phyloP scores from a whole-genome alignment of 2,888 invertebrate genomes.

The Oscheius myriophilus region DNA sequence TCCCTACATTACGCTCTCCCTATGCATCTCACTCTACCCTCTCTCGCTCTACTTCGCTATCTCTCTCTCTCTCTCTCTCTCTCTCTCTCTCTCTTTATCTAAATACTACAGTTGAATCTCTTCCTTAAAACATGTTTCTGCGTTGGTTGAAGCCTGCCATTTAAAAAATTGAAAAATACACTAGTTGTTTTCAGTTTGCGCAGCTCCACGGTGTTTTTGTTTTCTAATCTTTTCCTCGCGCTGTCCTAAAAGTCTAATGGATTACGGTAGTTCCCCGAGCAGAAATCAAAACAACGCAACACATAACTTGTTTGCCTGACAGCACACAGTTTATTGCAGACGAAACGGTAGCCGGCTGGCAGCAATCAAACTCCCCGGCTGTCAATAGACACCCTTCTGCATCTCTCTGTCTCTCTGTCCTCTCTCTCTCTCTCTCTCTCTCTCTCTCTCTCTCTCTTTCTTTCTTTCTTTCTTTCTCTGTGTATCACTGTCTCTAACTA shows the following conservation, averaged over 20 bases:
- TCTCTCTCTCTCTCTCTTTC: too few species aligned
- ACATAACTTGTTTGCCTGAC: too few species aligned
- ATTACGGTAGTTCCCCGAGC: neutral
- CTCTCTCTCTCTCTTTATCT: conserved; percentile 7
- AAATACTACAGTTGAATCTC: neutral
- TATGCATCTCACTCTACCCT: too few species aligned
- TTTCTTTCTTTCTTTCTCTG: too few species aligned
- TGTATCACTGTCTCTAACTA: too few species aligned
- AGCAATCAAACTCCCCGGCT: neutral
- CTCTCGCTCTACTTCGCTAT: neutral
- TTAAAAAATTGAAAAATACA: too few species aligned
- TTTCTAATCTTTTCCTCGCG: neutral
- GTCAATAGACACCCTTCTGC: neutral
- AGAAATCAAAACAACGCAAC: too few species aligned
- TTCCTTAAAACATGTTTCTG: neutral
- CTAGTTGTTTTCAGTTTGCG: neutral
- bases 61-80: conserved; percentile 13
- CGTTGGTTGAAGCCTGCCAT: too few species aligned
- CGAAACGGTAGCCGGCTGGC: conserved; percentile 1
- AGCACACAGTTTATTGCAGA: neutral
- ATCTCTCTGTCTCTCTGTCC: too few species aligned
- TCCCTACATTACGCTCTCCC: too few species aligned
- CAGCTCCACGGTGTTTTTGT: neutral
- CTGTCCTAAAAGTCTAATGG: neutral
- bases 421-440: too few species aligned